Conservation (phyloP, 2,113 vertebrate species). For the Aptenodytes forsteri region DNA sequence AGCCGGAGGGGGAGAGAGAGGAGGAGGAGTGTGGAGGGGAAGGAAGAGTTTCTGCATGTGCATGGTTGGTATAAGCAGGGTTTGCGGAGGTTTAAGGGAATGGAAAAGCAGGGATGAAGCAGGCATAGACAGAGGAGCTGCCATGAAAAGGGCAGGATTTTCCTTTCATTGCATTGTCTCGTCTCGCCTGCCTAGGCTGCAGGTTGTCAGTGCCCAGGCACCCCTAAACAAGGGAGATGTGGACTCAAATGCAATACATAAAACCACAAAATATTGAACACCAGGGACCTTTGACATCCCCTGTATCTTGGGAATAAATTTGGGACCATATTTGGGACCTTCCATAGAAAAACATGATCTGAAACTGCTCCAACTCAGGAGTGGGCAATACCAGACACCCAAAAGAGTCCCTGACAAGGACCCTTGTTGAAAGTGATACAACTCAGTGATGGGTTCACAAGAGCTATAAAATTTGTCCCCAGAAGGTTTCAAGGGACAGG, state of each 20-base stretch:
- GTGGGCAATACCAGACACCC: background rate
- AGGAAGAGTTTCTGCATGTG: background rate
- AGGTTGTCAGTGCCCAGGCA: background rate
- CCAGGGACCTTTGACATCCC: accelerated
- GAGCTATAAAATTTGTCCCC: background rate
- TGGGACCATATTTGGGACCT: background rate
- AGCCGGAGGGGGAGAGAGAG: background rate
- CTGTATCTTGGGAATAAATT: background rate
- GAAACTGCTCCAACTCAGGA: background rate
- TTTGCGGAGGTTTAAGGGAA: background rate
- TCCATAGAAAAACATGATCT: background rate
- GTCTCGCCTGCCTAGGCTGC: background rate
- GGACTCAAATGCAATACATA: background rate
- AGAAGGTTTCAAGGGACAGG: background rate
- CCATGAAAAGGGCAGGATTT: background rate
- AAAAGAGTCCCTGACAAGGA: background rate
- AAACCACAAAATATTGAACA: background rate
- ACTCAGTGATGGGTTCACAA: background rate
- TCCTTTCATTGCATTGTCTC: background rate
- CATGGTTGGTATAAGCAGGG: background rate
- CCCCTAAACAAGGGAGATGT: background rate
- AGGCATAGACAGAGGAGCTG: background rate
- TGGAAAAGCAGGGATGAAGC: background rate
- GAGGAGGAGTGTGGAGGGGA: background rate
- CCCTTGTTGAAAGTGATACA: background rate